phyloP scores from a whole-genome alignment of 2,888 invertebrate genomes.

The Caenorhabditis sinica region DNA sequence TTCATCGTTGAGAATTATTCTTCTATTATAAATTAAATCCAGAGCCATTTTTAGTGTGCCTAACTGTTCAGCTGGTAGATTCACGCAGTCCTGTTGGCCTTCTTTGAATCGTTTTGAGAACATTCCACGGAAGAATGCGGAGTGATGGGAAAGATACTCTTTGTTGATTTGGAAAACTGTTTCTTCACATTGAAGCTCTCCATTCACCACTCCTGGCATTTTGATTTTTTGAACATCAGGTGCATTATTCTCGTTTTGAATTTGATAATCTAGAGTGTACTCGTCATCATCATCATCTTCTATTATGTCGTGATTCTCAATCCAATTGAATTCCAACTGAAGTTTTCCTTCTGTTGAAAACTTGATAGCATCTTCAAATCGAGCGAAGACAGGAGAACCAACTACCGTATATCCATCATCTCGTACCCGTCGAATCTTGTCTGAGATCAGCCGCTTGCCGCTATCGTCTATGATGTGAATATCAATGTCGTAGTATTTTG shows the following conservation, averaged over 20 bases:
- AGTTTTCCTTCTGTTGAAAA: constrained; percentile 15
- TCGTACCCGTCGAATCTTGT: constrained; percentile 34
- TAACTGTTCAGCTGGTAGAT: constrained; percentile 1
- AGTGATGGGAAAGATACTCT: constrained; percentile 51
- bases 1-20: constrained; percentile 1
- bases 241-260: not conserved
- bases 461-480: not conserved
- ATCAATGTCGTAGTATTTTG: constrained; percentile 24
- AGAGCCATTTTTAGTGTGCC: not conserved
- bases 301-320: constrained; percentile 2
- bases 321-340: constrained; percentile 27
- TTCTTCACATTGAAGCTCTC: constrained; percentile 23
- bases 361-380: not conserved
- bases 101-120: constrained; percentile 45
- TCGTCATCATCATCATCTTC: constrained; percentile 7
- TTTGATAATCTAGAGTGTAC: not conserved
- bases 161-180: constrained; percentile 15
- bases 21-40: constrained; percentile 36
- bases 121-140: constrained; percentile 40
- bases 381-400: constrained; percentile 35
- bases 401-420: constrained; percentile 42
- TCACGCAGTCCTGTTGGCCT: not conserved
- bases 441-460: not conserved
- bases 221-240: constrained; percentile 1
- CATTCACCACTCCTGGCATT: constrained; percentile 27